A percentile compares a stretch with the other conserved stretches of the same genome.
Evolutionary conservation across 1,140 invertebrate species (phyloP).

Genomic region (Leptinotarsa texana): DNA sequence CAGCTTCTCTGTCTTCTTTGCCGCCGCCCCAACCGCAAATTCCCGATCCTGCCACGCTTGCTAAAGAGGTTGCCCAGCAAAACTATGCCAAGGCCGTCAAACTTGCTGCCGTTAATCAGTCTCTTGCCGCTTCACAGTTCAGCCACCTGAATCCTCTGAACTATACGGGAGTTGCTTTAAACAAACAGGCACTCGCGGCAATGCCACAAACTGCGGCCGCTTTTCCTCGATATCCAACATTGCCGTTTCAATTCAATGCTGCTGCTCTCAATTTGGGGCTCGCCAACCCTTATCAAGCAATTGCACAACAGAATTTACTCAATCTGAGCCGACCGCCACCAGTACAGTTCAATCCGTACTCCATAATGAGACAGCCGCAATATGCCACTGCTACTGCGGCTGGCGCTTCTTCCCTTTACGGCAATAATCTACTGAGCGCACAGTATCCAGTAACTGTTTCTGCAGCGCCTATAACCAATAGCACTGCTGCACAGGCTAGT

Average conservation of each 20-base stretch:
- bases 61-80: conserved; percentile 78
- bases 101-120: conserved; percentile 61
- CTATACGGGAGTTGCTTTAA: conserved; percentile 78
- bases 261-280: conserved; percentile 42
- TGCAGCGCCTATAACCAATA: conserved; percentile 47
- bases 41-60: conserved; percentile 65
- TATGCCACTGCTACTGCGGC: conserved; percentile 54
- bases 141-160: conserved; percentile 66
- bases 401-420: conserved; percentile 52
- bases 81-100: conserved; percentile 73
- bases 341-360: conserved; percentile 58
- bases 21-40: conserved; percentile 35
- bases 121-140: conserved; percentile 46
- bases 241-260: conserved; percentile 44
- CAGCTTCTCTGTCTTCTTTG: conserved; percentile 30
- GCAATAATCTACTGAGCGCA: conserved; percentile 56
- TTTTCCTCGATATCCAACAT: conserved; percentile 41
- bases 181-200: conserved; percentile 61
- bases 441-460: conserved; percentile 49
- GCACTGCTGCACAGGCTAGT: conserved; percentile 50
- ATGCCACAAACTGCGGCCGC: conserved; percentile 43
- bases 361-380: conserved; percentile 43
- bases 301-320: conserved; percentile 59
- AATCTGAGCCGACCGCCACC: conserved; percentile 65
- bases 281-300: conserved; percentile 47